These are phyloP conservation scores for Pangasianodon gigas DNA, from an alignment of 2,113 vertebrate genomes.

Conservation along the genomic window DNA sequence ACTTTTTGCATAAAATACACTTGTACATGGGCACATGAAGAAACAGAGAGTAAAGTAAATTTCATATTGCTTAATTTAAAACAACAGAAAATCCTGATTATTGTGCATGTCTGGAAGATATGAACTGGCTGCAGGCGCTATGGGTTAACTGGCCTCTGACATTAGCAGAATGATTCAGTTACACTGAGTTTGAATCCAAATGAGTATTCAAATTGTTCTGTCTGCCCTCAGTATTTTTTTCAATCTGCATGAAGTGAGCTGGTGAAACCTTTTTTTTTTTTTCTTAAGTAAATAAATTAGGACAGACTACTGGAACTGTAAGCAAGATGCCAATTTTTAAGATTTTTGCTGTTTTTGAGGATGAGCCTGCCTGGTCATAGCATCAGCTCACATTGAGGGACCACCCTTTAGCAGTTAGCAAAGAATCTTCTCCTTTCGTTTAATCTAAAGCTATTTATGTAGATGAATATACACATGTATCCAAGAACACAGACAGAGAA, in stretches of 20 bases:
- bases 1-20: neutral
- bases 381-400: conserved; percentile 56
- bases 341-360: neutral
- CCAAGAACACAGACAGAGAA: conserved; percentile 39
- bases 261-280: neutral
- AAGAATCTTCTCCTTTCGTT: conserved; percentile 13
- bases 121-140: conserved; percentile 62
- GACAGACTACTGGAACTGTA: conserved; percentile 54
- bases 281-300: conserved; percentile 55
- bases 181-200: conserved; percentile 63
- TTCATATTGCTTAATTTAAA: conserved; percentile 3
- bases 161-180: neutral
- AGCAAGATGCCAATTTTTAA: conserved; percentile 56
- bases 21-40: neutral
- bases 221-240: conserved; percentile 58
- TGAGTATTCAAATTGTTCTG: conserved; percentile 73
- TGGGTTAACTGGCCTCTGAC: conserved; percentile 25
- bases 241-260: conserved; percentile 44
- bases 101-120: conserved; percentile 30
- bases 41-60: neutral
- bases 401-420: conserved; percentile 38
- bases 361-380: conserved; percentile 60
- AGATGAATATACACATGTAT: conserved; percentile 43
- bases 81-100: neutral
- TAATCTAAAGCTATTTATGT: conserved; percentile 52